Evolutionary conservation across 2,113 vertebrate species (phyloP), one percentile per base, ranked within the genome.

Genomic region (Macquaria australasica): DNA sequence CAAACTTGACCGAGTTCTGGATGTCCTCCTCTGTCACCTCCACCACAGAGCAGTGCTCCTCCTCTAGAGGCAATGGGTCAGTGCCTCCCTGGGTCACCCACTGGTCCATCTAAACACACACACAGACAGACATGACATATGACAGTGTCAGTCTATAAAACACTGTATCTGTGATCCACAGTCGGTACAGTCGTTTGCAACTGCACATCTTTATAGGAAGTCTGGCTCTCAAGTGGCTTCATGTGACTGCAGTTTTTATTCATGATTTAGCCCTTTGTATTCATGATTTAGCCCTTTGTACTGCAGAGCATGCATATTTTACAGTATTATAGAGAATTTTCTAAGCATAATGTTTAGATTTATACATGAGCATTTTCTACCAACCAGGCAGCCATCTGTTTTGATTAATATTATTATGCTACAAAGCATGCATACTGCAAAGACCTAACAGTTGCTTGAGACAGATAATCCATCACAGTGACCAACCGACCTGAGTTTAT

Each of bases 11-110:
- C 0, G 98, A 99, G 94, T 99, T 99, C 95, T 98, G 95, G 91
- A 99, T 97, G 90, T 99, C 98, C 89, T 99, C 98, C 89, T 99
- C 98, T 0, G 98, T 99, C 87, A 99, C 98, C 92, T 99, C 98
- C 90, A 99, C 98, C 88, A 95, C 84, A 0, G 96, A 96, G 87
- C 98, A 99, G 83, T 99, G 98, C 66, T 99, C 97, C 34, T 99
- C 98, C 93, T 99, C 98, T 34, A 98, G 94, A 0, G 98, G 98
- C 76, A 99, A 89, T 0, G 96, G 96, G 56, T 98, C 96, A 4
- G 91, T 79, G 0, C 97, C 97, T 0, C 94, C 91, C 87, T 85
- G 94, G 67, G 98, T 98, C 86, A 99, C 96, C 98, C 98, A 99
- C 0, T 95, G 96, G 82, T 99, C 97, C 89, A 96, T 55, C 98